Percentiles rank a stretch among this genome's conserved stretches.
Conservation (phyloP, 2,888 invertebrate species). For the Ganaspis brasiliensis region DNA sequence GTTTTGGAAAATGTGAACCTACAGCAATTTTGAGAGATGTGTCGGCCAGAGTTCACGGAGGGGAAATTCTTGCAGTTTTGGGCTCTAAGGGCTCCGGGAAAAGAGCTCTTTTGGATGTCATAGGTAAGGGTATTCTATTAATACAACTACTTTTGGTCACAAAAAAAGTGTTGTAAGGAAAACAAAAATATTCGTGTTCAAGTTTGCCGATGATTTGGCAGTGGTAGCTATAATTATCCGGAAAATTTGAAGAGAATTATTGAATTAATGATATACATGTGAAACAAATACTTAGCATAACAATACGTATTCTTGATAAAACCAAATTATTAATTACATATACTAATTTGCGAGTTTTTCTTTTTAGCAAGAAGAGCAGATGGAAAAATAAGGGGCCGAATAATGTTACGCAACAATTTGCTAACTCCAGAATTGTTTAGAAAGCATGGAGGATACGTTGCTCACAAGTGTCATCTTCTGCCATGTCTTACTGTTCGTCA, state of each 20-base stretch:
- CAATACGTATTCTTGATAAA: too few species aligned
- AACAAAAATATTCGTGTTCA: too few species aligned
- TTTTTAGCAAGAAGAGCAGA: conserved; percentile 84
- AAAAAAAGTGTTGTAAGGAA: background rate
- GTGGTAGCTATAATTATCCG: too few species aligned
- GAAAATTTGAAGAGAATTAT: too few species aligned
- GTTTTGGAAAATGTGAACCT: conserved; percentile 73
- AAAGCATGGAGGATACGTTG: conserved; percentile 93
- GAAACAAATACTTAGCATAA: too few species aligned
- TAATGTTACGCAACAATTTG: conserved; percentile 93
- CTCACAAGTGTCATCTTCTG: conserved; percentile 91
- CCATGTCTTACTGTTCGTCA: conserved; percentile 94
- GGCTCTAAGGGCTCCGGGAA: conserved; percentile 99
- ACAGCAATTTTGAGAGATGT: conserved; percentile 94
- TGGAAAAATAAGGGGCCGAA: conserved; percentile 92
- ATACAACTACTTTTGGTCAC: background rate
- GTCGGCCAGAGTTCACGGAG: conserved; percentile 93
- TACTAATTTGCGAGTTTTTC: conserved; percentile 74
- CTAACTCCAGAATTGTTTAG: conserved; percentile 91
- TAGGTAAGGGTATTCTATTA: conserved; percentile 78
- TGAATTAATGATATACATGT: too few species aligned
- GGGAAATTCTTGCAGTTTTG: conserved; percentile 95
- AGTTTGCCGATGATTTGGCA: too few species aligned
- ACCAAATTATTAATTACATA: too few species aligned
- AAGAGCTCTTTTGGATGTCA: conserved; percentile 95